A percentile compares a stretch with the other conserved stretches of the same genome.
Conservation (phyloP, 1,140 invertebrate genomes). For the Pantala flavescens region DNA sequence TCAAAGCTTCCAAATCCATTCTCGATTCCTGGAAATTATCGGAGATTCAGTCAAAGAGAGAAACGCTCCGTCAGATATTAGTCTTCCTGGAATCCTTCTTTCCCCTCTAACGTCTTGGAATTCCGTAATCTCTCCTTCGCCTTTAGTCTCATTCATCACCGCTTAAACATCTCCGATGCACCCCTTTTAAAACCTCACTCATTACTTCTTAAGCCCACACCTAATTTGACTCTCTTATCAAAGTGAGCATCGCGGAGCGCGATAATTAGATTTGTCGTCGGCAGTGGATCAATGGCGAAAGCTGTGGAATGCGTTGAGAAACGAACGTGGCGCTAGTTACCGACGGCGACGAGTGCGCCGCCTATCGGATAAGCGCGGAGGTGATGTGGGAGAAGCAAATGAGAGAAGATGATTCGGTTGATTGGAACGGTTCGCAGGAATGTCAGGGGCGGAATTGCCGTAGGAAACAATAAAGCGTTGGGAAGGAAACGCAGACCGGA, state of each 20-base stretch:
- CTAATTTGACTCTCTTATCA: not conserved
- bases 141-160: not conserved
- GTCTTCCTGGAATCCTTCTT: no score
- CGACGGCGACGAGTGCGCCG: not conserved
- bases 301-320: not conserved
- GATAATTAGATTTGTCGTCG: slow-evolving; percentile 9
- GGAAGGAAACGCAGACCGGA: no score
- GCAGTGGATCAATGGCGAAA: not conserved
- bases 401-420: no score
- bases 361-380: not conserved
- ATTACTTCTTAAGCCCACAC: not conserved
- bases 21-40: no score
- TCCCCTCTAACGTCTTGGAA: no score
- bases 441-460: no score
- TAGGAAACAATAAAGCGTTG: no score
- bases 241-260: not conserved
- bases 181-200: not conserved
- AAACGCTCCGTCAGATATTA: no score
- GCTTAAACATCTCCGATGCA: not conserved
- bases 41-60: no score
- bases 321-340: not conserved
- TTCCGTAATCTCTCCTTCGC: no score
- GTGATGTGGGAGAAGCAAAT: not conserved
- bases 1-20: no score
- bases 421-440: no score